A percentile compares a stretch with the other conserved stretches of the same genome.
phyloP scores from a whole-genome alignment of 2,888 invertebrate species.

The Heliconius hortense region DNA sequence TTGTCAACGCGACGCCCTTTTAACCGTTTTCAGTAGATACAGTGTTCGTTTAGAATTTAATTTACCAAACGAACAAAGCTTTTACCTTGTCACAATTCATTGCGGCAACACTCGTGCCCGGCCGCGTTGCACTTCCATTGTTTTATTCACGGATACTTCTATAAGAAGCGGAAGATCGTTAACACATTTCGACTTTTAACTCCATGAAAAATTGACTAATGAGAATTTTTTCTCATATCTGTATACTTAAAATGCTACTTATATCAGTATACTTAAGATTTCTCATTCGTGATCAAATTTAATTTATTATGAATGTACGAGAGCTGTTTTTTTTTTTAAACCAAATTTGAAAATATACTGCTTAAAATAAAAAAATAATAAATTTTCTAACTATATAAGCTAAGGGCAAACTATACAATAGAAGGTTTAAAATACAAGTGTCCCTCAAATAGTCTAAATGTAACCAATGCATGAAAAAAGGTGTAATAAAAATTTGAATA shows the following conservation, averaged over 20 bases:
- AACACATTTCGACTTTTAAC: slow-evolving; percentile 15
- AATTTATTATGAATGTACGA: background rate
- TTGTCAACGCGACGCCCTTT: slow-evolving; percentile 50
- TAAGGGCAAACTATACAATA: background rate
- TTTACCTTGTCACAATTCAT: slow-evolving; percentile 69
- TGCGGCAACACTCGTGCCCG: slow-evolving; percentile 59
- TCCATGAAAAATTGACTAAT: background rate
- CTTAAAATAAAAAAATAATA: background rate
- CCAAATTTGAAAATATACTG: too few species aligned
- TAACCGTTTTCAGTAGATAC: slow-evolving; percentile 54
- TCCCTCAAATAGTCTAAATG: slow-evolving; percentile 1
- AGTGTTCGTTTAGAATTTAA: slow-evolving; percentile 61
- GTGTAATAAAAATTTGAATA: slow-evolving; percentile 76
- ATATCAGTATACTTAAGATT: background rate
- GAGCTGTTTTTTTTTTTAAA: too few species aligned
- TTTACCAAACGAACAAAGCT: slow-evolving; percentile 67
- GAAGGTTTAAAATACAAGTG: background rate
- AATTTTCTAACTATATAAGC: background rate
- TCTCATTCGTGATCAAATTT: background rate
- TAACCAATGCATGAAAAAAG: slow-evolving; percentile 52
- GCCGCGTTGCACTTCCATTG: slow-evolving; percentile 58
- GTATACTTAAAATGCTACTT: background rate
- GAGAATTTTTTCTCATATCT: background rate
- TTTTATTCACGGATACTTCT: slow-evolving; percentile 53
- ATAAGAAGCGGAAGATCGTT: slow-evolving; percentile 47